Evolutionary conservation across 1,140 invertebrate genomes (phyloP).

Genomic region (Heliconius himera): DNA sequence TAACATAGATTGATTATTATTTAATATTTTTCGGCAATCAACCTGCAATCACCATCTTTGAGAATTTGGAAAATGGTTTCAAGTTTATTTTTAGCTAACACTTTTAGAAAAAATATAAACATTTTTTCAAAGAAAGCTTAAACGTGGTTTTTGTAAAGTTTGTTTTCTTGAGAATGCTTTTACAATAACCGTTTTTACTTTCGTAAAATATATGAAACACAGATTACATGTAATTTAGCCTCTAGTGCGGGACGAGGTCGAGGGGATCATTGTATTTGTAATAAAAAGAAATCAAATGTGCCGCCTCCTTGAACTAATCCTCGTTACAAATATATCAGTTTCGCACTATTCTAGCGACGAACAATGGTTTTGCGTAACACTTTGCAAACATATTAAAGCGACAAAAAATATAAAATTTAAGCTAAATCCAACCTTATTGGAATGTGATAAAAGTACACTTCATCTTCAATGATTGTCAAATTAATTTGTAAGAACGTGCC

Average conservation of each 20-base stretch:
- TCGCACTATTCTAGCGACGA: constrained; percentile 12
- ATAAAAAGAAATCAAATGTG: background rate
- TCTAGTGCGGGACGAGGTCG: background rate
- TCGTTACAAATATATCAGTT: constrained; percentile 34
- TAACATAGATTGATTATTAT: too few species aligned
- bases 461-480: background rate
- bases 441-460: background rate
- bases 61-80: too few species aligned
- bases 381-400: background rate
- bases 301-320: constrained; percentile 20
- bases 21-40: too few species aligned
- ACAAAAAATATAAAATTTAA: background rate
- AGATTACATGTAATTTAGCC: background rate
- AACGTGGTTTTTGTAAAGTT: background rate
- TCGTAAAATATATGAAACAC: background rate
- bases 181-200: background rate
- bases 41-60: too few species aligned
- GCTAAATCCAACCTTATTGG: constrained; percentile 1
- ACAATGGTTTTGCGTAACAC: background rate
- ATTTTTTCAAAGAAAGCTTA: too few species aligned
- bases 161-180: background rate
- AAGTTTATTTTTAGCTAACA: too few species aligned
- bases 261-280: background rate
- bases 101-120: too few species aligned
- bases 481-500: background rate